Conservation (phyloP, 2,113 vertebrate genomes). For the Chrysemys picta region DNA sequence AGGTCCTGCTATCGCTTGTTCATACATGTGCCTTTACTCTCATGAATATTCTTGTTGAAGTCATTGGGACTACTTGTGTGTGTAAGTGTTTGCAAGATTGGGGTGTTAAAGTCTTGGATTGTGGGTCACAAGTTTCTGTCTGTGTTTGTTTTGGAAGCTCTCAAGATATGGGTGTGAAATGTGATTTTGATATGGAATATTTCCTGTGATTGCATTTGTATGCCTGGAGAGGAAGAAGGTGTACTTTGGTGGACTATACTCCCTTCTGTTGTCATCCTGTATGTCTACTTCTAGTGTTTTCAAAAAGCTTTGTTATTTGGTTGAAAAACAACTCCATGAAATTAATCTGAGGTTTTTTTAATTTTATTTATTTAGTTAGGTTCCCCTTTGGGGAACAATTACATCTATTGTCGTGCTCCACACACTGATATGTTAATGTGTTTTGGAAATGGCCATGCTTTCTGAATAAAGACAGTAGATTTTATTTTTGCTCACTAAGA, state of each 20-base stretch:
- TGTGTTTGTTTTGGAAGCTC: background rate
- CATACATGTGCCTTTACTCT: background rate
- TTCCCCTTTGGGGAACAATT: rapidly evolving
- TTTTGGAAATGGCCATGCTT: background rate
- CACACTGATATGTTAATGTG: background rate
- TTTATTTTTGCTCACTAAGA: background rate
- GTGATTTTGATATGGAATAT: background rate
- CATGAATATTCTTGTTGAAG: background rate
- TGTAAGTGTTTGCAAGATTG: background rate
- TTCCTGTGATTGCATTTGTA: background rate
- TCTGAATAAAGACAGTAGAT: background rate
- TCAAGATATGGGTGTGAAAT: background rate
- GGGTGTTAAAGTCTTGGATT: background rate
- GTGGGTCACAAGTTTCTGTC: rapidly evolving
- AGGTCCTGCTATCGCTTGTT: background rate
- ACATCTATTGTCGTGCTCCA: background rate
- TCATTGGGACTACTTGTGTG: rapidly evolving
- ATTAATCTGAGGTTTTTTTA: background rate
- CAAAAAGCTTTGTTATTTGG: background rate
- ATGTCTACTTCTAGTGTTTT: background rate
- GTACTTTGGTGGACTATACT: background rate
- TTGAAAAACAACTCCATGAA: background rate
- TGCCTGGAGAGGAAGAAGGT: rapidly evolving
- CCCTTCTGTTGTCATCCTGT: background rate
- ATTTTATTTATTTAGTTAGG: background rate